Base-by-base conservation (phyloP, 2,888 invertebrate species). In the Mongoloraphidia duomilia region DNA sequence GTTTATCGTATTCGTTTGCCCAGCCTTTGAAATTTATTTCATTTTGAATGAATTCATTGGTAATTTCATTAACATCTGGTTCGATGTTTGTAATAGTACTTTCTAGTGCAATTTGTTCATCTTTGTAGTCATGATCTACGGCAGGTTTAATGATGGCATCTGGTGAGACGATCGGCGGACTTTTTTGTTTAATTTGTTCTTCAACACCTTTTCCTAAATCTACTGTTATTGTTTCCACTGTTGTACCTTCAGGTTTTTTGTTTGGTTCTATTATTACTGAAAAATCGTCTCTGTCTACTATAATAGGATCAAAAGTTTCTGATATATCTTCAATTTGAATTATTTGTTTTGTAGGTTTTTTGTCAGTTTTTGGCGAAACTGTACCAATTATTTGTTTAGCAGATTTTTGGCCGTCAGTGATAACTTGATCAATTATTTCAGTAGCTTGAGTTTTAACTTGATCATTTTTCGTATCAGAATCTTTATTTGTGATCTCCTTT, bases 251-350 rank as follows among this genome's bases (percentile, higher is more conserved):
- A 1, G 57, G 55, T 17, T 58, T 58, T 46, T 54, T 58, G 3
- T 58, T 60, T 11, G 62, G 62, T 49, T 65, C 62, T 37, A 65
- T 58, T 39, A 61, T 58, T 36, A 65, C 58, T 2, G 62, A 60
- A 52, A 63, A 65, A 46, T 65, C 64, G 51, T 61, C 62, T 44
- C 60, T 59, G 55, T 65, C 61, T 35, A 65, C 59, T 8, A 62
- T 55, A 12, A 59, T 58, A 13, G 66, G 65, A 45, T 61, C 57
- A 41, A 63, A 60, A 5, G 59, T 62, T 57, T 63, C 64, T 1
- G 58, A 59, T 12, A 65, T 51, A 57, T 63, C 59, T 58, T 65
- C 61, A 34, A 59, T 56, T 34, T 57, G 57, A 33, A 54, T 54
- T 33, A 55, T 54, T 45, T 59, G 59, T 52, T 59, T 55, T 8